Evolutionary conservation across 1,140 invertebrate species (phyloP), one percentile per base, ranked within the genome.

Genomic region (Drosophila ercepeae): DNA sequence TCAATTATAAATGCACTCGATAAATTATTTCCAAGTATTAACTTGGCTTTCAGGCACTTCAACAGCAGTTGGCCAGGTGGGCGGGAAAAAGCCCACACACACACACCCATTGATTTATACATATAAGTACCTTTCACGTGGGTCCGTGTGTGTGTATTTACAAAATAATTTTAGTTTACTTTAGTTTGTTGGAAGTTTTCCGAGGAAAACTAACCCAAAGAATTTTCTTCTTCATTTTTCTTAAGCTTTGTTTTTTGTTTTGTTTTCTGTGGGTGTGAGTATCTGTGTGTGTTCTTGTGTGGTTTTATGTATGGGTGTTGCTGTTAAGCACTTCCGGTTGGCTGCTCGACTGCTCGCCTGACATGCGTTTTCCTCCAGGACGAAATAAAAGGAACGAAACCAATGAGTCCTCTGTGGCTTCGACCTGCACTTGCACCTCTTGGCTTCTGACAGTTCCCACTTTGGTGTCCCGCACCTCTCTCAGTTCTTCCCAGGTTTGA

Each of bases 1-100:
- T 82, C 73, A 82, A 82, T 82, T 82, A 82, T 82, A 82, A 82
- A 82, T 82, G 78, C 78, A 82, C 73, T 76, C 73, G 73, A 82
- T 82, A 77, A 82, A 82, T 82, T 82, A 82, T 82, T 78, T 82
- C 23, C 52, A 55, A 77, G 68, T 53, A 82, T 82, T 82, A 82
- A 77, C 73, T 73, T 48, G 61, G 78, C 73, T 82, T 82, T 82
- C 68, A 76, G 52, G 41, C 78, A 76, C 78, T 73, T 81, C 73
- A 81, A 59, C 73, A 60, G 58, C 71, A 75, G 58, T 36, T 21
- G 46, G 36, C 25, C 54, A 65, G 18, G 23, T 52, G 41, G 23
- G 13, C 21, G 41, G 29, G 19, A 36, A 42, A 21, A 53, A 11
- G 11, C 4, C 16, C 50, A 52, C 34, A 44, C 45, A 63, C 54